Evolutionary conservation across 1,140 invertebrate genomes (phyloP).

Genomic region (Globodera ellingtonae): DNA sequence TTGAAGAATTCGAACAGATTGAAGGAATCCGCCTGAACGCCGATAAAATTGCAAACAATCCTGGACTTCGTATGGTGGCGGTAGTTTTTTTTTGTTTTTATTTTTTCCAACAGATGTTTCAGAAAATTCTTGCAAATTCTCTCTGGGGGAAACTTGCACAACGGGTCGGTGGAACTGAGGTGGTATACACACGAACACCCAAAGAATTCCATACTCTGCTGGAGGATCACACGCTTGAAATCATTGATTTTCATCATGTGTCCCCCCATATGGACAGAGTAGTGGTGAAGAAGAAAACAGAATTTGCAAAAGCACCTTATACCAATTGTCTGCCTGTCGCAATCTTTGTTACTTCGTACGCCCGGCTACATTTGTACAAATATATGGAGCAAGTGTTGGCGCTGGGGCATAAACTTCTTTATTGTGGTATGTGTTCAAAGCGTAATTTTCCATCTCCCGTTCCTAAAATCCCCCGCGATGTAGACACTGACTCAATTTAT

Average conservation of each 20-base stretch:
- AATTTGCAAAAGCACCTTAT: conserved; percentile 1
- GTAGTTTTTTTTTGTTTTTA: no score
- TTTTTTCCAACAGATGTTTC: not conserved
- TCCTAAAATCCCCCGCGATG: no score
- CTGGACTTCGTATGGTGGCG: not conserved
- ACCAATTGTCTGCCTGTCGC: conserved; percentile 1
- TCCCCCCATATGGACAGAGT: not conserved
- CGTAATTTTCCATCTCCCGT: no score
- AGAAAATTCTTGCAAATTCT: not conserved
- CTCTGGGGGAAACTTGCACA: not conserved
- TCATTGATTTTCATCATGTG: conserved; percentile 2
- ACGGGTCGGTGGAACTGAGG: conserved; percentile 5
- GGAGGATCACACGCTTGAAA: not conserved
- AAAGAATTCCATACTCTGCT: not conserved
- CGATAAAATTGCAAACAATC: not conserved
- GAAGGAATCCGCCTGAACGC: not conserved
- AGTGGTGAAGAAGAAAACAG: not conserved
- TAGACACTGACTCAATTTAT: not conserved
- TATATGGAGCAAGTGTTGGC: conserved; percentile 2
- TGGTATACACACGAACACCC: not conserved
- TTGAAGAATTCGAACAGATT: not conserved
- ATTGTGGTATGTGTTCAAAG: not conserved
- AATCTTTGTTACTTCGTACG: not conserved
- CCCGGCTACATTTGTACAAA: not conserved
- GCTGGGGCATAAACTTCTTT: not conserved